These are phyloP conservation scores for Oncorhynchus keta DNA, from an alignment of 2,113 vertebrate genomes.

Conservation along the genomic window DNA sequence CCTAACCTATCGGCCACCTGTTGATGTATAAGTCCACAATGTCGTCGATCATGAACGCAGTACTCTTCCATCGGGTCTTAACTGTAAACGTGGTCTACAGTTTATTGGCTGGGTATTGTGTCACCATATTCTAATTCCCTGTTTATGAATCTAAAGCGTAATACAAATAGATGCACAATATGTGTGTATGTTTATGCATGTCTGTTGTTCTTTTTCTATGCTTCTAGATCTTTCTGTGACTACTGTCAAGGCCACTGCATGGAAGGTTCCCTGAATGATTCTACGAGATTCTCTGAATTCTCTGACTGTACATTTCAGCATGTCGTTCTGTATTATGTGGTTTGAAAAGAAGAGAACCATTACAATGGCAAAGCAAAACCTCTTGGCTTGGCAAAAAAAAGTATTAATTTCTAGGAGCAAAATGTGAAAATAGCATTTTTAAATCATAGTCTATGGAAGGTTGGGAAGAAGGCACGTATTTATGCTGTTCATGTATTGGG, in stretches of 20 bases:
- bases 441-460: not conserved
- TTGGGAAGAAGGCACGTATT: not conserved
- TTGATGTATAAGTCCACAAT: not conserved
- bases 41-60: not conserved
- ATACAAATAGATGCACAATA: too few species aligned
- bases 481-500: not conserved
- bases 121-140: too few species aligned
- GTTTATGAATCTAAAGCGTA: too few species aligned
- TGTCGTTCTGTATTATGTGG: not conserved
- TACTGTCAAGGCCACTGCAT: slow-evolving; percentile 58
- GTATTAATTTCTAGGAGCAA: not conserved
- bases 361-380: not conserved
- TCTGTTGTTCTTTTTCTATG: too few species aligned
- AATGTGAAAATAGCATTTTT: not conserved
- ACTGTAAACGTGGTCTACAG: too few species aligned
- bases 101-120: too few species aligned
- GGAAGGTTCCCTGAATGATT: slow-evolving; percentile 8
- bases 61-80: not conserved
- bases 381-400: not conserved
- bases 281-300: not conserved
- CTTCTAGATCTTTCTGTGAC: slow-evolving; percentile 35
- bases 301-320: slow-evolving; percentile 26
- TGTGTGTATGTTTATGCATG: too few species aligned
- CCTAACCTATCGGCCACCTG: not conserved
- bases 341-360: not conserved